These are phyloP conservation scores for Lepidurus packardi DNA, from an alignment of 1,140 invertebrate genomes.

Conservation along the genomic window DNA sequence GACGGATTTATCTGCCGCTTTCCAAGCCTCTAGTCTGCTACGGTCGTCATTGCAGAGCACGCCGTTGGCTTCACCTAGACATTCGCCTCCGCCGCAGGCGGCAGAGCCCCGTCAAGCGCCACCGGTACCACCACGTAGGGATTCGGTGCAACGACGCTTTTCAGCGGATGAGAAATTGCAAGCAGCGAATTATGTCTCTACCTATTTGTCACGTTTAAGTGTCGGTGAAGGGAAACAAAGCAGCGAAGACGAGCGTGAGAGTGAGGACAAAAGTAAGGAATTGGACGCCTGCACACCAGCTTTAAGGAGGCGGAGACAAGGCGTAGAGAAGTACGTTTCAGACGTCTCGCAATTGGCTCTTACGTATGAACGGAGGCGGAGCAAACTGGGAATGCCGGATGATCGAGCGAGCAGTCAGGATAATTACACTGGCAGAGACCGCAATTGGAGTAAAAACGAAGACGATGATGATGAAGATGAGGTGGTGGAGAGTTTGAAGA, in stretches of 20 bases:
- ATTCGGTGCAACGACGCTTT: conserved; percentile 32
- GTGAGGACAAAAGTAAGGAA: conserved; percentile 29
- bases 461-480: neutral
- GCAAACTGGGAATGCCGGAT: conserved; percentile 13
- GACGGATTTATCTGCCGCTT: conserved; percentile 40
- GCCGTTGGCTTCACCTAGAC: conserved; percentile 24
- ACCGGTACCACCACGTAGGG: conserved; percentile 39
- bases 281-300: conserved; percentile 43
- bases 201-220: conserved; percentile 30
- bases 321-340: conserved; percentile 65
- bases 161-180: conserved; percentile 34
- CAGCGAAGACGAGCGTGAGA: conserved; percentile 18
- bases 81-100: conserved; percentile 34
- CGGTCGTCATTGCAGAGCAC: conserved; percentile 22
- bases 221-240: conserved; percentile 23
- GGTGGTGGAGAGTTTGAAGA: conserved; percentile 17
- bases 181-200: conserved; percentile 31
- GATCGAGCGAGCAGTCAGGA: conserved; percentile 24
- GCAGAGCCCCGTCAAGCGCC: conserved; percentile 42
- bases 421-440: conserved; percentile 24
- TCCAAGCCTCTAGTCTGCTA: conserved; percentile 36
- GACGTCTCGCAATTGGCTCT: conserved; percentile 66
- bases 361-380: conserved; percentile 60
- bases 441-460: neutral
- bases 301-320: conserved; percentile 57